Base-by-base conservation (phyloP, 2,113 vertebrate species). In the Apistogramma diplotaenia region DNA sequence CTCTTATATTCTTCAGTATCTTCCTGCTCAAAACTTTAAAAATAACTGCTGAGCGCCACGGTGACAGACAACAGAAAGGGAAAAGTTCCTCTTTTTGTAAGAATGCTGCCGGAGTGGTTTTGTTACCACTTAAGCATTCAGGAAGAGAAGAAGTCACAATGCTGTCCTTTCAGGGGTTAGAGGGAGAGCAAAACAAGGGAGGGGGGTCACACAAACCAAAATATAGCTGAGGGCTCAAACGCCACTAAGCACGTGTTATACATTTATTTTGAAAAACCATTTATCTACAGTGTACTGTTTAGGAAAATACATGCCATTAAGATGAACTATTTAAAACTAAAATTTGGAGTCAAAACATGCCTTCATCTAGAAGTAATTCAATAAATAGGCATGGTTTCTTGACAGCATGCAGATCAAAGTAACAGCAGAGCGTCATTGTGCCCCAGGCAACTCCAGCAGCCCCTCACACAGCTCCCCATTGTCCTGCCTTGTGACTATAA, bases 401-500 rank as follows among this genome's bases (percentile, higher is more conserved):
- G 35, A 23, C 16, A 72, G 15, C 43, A 51, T 81, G 82, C 73
- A 86, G 82, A 61, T 88, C 78, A 92, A 87, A 92, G 77, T 81
- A 46, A 87, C 75, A 57, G 53, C 23, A 62, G 31, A 84, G 76
- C 56, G 73, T 77, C 23, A 21, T 56, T 81, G 43, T 31, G 53
- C 53, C 54, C 87, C 76, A 21, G 85, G 88, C 65, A 23, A 19
- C 80, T 81, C n/a, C 76, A 62, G 75, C 8, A 75, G 76, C 81
- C 73, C 71, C 76, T 61, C 84, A 89, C 65, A 92, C 87, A 85
- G 73, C 33, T 78, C 74, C n/a, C 40, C 83, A 90, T 90, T 87
- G 85, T 89, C 81, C 74, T 53, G 86, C 90, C 91, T 92, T 93
- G 92, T 95, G 94, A 94, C 89, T 55, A 49, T 79, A 55, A 74